Conservation (phyloP, 1,140 invertebrate genomes). For the Antheraea mylitta region DNA sequence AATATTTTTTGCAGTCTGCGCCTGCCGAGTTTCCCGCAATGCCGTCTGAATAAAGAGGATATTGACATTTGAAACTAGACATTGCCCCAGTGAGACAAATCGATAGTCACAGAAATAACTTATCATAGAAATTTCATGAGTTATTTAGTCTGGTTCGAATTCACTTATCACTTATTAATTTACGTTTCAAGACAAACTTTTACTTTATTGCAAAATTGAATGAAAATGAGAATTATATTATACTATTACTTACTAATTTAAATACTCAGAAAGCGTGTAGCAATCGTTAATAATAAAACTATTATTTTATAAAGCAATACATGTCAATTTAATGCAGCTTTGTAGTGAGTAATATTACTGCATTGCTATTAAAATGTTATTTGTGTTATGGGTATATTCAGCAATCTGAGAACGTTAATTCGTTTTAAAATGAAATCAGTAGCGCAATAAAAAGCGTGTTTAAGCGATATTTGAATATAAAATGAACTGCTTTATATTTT, state of each 20-base stretch:
- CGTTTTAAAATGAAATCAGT: not conserved
- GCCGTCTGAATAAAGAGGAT: constrained; percentile 1
- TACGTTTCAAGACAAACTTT: too few species aligned
- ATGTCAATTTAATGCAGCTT: not conserved
- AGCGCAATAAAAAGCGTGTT: not conserved
- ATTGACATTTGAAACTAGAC: constrained; percentile 9
- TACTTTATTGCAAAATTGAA: too few species aligned
- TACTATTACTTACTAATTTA: not conserved
- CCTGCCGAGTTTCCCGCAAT: not conserved
- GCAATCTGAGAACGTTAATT: not conserved
- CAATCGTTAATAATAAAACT: too few species aligned
- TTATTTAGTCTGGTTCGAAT: too few species aligned
- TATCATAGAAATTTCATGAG: too few species aligned
- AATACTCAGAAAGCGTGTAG: too few species aligned
- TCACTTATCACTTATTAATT: too few species aligned
- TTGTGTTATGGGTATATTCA: not conserved
- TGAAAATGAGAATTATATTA: not conserved
- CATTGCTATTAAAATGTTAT: not conserved
- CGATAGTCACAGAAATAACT: constrained; percentile 1
- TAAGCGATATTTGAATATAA: not conserved
- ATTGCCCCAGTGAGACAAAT: constrained; percentile 5
- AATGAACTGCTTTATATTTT: not conserved
- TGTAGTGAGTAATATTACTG: not conserved
- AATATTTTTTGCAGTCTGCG: not conserved
- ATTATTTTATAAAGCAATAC: not conserved